These are phyloP conservation scores for Lordiphosa mommai DNA, from an alignment of 1,140 invertebrate genomes.

Conservation along the genomic window DNA sequence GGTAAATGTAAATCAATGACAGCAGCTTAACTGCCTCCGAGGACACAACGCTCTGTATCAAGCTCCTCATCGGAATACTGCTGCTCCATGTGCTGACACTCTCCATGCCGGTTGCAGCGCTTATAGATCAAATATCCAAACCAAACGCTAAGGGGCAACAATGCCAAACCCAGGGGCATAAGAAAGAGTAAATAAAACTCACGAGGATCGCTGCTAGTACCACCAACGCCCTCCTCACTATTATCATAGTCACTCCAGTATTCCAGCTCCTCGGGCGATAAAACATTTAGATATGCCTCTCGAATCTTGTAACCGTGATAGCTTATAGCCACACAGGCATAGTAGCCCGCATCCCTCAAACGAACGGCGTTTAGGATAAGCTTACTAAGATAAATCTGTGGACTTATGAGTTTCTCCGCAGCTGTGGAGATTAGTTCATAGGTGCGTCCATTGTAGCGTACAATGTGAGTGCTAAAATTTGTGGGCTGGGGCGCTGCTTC, in stretches of 20 bases:
- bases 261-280: slow-evolving; percentile 28
- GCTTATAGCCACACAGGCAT: slow-evolving; percentile 71
- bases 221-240: slow-evolving; percentile 24
- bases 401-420: slow-evolving; percentile 51
- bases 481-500: slow-evolving; percentile 5
- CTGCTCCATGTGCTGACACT: slow-evolving; percentile 53
- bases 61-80: slow-evolving; percentile 61
- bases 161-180: slow-evolving; percentile 66
- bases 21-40: slow-evolving; percentile 35
- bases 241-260: slow-evolving; percentile 60
- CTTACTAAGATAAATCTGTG: slow-evolving; percentile 72
- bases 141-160: slow-evolving; percentile 66
- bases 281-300: slow-evolving; percentile 61
- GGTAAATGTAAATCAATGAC: not conserved
- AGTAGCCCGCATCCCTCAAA: slow-evolving; percentile 55
- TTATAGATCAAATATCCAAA: slow-evolving; percentile 55
- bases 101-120: slow-evolving; percentile 33
- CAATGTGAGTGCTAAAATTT: slow-evolving; percentile 62
- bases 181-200: slow-evolving; percentile 67
- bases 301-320: slow-evolving; percentile 67
- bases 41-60: slow-evolving; percentile 61
- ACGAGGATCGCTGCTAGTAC: slow-evolving; percentile 33
- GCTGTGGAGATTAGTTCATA: slow-evolving; percentile 60
- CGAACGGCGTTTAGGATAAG: slow-evolving; percentile 63
- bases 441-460: slow-evolving; percentile 61